Base-by-base conservation (phyloP, 2,113 vertebrate genomes). In the Phoxinus phoxinus region DNA sequence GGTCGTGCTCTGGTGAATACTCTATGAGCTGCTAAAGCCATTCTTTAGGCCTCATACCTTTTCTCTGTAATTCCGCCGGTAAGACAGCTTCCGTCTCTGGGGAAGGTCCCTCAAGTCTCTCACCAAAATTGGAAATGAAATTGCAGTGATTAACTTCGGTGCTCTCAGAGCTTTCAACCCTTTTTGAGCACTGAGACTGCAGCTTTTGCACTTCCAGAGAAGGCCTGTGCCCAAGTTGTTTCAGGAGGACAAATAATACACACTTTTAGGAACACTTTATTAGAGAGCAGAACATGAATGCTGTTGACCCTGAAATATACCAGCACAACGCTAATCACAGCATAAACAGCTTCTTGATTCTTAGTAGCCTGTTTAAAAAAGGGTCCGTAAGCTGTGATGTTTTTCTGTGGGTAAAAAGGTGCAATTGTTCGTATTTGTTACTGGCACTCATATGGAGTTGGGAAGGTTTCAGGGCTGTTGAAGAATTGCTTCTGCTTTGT, bases 401-500 rank as follows among this genome's bases (percentile, higher is more conserved):
- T 86, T 81, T 71, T 92, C 90, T n/a, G 83, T 69, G 84, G 82
- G 85, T 79, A 85, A 85, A 90, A 85, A 88, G 88, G 90, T 81
- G 86, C 85, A 78, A 53, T 86, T 81, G 84, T 56, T 46, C 76
- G 80, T 65, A 71, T 93, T 89, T 90, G 84, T 89, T 92, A 85
- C 90, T 78, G 86, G 89, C 90, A 91, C 2, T 81, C 90, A 87
- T 88, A 81, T 88, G 86, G 7, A 35, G 41, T 56, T 27, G 86
- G 88, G 88, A 87, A 59, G 63, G 85, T 89, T 91, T 90, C 84
- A 89, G 90, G 78, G 84, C 88, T 86, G 90, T 82, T 92, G 87
- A 93, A 93, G 92, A 93, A 94, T 93, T 93, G 92, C 69, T 92
- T 93, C 90, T 87, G 19, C 9, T 69, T 69, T 69, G 37, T 73